A percentile compares a stretch with the other conserved stretches of the same genome.
phyloP scores from a whole-genome alignment of 2,113 vertebrate genomes.

The Lepus timidus region DNA sequence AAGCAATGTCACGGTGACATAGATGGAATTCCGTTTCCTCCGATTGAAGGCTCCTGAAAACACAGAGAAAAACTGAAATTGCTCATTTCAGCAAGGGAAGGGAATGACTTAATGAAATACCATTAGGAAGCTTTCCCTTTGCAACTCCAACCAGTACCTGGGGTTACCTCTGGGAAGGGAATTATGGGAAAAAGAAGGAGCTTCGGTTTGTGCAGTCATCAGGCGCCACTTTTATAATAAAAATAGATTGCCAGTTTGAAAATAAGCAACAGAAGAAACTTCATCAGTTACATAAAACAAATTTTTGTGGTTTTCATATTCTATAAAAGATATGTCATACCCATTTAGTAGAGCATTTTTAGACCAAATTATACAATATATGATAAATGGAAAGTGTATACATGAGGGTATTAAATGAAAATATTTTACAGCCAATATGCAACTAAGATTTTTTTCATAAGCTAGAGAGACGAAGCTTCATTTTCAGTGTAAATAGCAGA shows the following conservation, averaged over 20 bases:
- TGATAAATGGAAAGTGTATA: slow-evolving; percentile 56
- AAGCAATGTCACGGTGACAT: slow-evolving; percentile 95
- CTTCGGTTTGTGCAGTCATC: slow-evolving; percentile 16
- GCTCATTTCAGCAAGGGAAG: slow-evolving; percentile 76
- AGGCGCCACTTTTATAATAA: slow-evolving; percentile 36
- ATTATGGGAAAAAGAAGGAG: not conserved
- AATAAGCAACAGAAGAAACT: slow-evolving; percentile 67
- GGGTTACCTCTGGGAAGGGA: slow-evolving; percentile 19
- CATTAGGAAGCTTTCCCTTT: slow-evolving; percentile 49
- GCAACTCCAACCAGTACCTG: not conserved
- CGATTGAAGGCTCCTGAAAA: slow-evolving; percentile 96
- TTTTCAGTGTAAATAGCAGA: slow-evolving; percentile 81
- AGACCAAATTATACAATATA: slow-evolving; percentile 63
- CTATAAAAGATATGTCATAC: slow-evolving; percentile 67
- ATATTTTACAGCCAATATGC: slow-evolving; percentile 58
- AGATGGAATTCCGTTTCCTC: slow-evolving; percentile 98
- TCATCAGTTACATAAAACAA: slow-evolving; percentile 58
- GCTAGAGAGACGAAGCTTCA: slow-evolving; percentile 73
- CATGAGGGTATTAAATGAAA: slow-evolving; percentile 69
- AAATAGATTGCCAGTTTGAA: slow-evolving; percentile 37
- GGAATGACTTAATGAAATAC: slow-evolving; percentile 15
- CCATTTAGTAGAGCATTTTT: slow-evolving; percentile 60
- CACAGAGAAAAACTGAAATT: slow-evolving; percentile 86
- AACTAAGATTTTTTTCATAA: slow-evolving; percentile 51
- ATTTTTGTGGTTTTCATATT: slow-evolving; percentile 56